These are phyloP conservation scores for Nymphalis urticae DNA, from an alignment of 2,888 invertebrate genomes.

Conservation along the genomic window DNA sequence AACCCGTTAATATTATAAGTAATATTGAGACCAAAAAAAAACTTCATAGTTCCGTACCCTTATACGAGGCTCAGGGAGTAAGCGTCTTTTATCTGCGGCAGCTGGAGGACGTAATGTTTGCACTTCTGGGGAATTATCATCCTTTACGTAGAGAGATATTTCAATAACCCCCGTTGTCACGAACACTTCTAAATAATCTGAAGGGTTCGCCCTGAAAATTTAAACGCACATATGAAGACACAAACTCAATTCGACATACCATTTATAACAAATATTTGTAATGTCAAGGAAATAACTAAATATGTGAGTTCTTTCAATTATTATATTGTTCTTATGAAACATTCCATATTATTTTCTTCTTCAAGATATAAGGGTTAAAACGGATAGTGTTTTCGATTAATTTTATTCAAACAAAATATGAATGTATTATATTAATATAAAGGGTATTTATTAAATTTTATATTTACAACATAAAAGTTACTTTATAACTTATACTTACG, in stretches of 20 bases:
- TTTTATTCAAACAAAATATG: too few relatives aligned
- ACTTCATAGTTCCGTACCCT: slow-evolving; percentile 20
- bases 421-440: too few relatives aligned
- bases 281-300: too few relatives aligned
- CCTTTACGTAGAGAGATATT: slow-evolving; percentile 55
- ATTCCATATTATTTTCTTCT: too few relatives aligned
- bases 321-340: too few relatives aligned
- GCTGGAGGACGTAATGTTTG: slow-evolving; percentile 45
- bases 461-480: neutral
- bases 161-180: slow-evolving; percentile 70
- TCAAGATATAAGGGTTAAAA: too few relatives aligned
- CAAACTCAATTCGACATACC: too few relatives aligned
- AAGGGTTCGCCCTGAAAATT: slow-evolving; percentile 44
- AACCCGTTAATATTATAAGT: neutral
- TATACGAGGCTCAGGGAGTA: slow-evolving; percentile 23
- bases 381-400: too few relatives aligned
- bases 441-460: too few relatives aligned
- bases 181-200: slow-evolving; percentile 63
- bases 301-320: too few relatives aligned
- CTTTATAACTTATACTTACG: slow-evolving; percentile 45
- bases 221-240: too few relatives aligned
- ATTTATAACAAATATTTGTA: too few relatives aligned
- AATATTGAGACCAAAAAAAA: neutral
- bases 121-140: slow-evolving; percentile 48
- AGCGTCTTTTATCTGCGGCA: slow-evolving; percentile 7